A percentile compares a stretch with the other conserved stretches of the same genome.
Conservation (phyloP, 2,888 invertebrate species). For the Heteromyza rotundicornis region DNA sequence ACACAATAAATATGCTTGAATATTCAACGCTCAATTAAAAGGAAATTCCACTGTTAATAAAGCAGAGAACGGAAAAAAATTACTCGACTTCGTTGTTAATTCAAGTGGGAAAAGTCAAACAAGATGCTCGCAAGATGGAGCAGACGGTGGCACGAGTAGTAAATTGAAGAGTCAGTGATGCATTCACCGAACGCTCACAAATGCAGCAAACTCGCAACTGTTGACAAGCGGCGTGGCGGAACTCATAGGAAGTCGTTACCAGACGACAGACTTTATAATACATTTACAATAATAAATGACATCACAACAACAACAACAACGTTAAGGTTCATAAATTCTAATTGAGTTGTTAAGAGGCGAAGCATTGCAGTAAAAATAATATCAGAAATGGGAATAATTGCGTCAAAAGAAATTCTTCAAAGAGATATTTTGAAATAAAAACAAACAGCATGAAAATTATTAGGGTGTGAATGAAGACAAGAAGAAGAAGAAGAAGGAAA, state of each 20-base stretch:
- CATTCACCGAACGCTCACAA: too few relatives aligned
- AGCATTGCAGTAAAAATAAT: background rate
- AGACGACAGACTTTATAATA: too few relatives aligned
- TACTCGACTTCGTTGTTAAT: background rate
- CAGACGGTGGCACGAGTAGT: too few relatives aligned
- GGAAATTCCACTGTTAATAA: background rate
- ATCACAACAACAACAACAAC: background rate
- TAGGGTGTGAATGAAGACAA: background rate
- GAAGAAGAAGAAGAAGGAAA: too few relatives aligned
- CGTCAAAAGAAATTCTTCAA: background rate
- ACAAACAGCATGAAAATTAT: conserved; percentile 1
- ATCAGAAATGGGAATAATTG: background rate
- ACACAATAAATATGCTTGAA: too few relatives aligned
- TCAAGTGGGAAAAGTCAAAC: background rate
- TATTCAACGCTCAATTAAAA: background rate
- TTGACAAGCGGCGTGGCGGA: too few relatives aligned
- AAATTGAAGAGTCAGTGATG: background rate
- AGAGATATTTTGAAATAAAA: background rate
- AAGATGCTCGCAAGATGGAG: background rate
- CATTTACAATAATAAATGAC: too few relatives aligned
- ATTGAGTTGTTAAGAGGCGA: background rate
- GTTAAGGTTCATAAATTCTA: background rate
- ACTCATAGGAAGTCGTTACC: too few relatives aligned
- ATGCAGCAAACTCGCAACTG: too few relatives aligned
- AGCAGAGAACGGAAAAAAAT: background rate